These are phyloP conservation scores for Paramisgurnus dabryanus DNA, from an alignment of 2,113 vertebrate species.

Conservation along the genomic window DNA sequence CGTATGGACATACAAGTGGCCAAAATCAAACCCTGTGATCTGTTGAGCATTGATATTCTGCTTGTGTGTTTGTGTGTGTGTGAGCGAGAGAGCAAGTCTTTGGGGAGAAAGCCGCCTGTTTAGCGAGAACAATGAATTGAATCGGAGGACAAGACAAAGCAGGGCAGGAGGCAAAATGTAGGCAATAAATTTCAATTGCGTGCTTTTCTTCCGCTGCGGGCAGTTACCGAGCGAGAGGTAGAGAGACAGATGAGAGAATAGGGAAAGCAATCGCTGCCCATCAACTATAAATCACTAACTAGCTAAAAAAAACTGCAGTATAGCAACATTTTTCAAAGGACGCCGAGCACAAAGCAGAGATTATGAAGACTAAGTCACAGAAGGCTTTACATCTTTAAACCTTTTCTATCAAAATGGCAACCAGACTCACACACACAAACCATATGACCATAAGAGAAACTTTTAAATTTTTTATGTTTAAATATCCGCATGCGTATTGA, in stretches of 20 bases:
- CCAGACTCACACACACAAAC: not conserved
- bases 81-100: constrained; percentile 17
- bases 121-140: constrained; percentile 46
- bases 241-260: constrained; percentile 30
- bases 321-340: constrained; percentile 24
- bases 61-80: constrained; percentile 23
- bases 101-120: constrained; percentile 39
- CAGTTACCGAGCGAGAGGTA: constrained; percentile 17
- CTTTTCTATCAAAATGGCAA: not conserved
- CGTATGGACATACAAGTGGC: constrained; percentile 43
- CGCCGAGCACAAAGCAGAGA: not conserved
- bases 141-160: constrained; percentile 22
- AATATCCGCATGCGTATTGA: too few relatives aligned
- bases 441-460: not conserved
- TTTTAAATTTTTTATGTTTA: too few relatives aligned
- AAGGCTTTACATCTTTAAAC: constrained; percentile 6
- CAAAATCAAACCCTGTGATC: constrained; percentile 43
- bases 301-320: not conserved
- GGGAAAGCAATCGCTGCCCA: constrained; percentile 35
- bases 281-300: constrained; percentile 6
- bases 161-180: constrained; percentile 25
- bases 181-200: constrained; percentile 41
- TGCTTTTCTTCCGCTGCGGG: constrained; percentile 29
- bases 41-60: constrained; percentile 42
- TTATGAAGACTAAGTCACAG: not conserved